Base-by-base conservation (phyloP, 2,113 vertebrate species). In the Psettodes erumei region DNA sequence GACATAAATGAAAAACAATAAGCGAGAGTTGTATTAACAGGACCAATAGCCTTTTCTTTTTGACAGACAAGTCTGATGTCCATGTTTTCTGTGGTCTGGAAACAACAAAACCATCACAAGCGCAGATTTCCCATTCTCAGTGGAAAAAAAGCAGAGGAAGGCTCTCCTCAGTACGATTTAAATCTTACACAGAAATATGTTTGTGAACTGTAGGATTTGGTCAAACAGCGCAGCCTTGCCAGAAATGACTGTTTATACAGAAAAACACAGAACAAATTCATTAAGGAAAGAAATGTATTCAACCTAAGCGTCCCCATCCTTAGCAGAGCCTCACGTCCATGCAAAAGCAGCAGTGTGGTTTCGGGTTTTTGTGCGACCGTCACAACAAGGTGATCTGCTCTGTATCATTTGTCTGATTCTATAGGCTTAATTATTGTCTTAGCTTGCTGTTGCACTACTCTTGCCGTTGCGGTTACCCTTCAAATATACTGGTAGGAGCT, bases 371-470 rank as follows among this genome's bases (percentile, higher is more conserved):
- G 71, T 83, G 53, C 54, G 48, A 65, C 73, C 33, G 61, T 87
- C 85, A 87, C 79, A 71, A 77, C 25, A 23, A 51, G 79, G 71
- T 53, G 83, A 72, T 86, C 90, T 92, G 92, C 75, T 90, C 83
- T 90, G 67, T 75, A 62, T 93, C 89, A 90, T 45, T 47, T 23
- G 69, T 88, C 79, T 30, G 10, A 71, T 69, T 81, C 87, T 84
- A 71, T 78, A 72, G 68, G 71, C 75, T 74, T 72, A 77, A 87
- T 89, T 79, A 38, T 79, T 66, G 65, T 82, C 80, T 71, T 62
- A 50, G 80, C 74, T 70, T 53, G 40, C 77, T 48, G 53, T 38
- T 86, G 61, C 68, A 42, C 30, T 63, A 38, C n/a, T 18, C 23
- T 13, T 45, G 65, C 48, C 55, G 4, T 35, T 77, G 85, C 25